Conservation (phyloP, 2,113 vertebrate species). For the Steatornis caripensis region DNA sequence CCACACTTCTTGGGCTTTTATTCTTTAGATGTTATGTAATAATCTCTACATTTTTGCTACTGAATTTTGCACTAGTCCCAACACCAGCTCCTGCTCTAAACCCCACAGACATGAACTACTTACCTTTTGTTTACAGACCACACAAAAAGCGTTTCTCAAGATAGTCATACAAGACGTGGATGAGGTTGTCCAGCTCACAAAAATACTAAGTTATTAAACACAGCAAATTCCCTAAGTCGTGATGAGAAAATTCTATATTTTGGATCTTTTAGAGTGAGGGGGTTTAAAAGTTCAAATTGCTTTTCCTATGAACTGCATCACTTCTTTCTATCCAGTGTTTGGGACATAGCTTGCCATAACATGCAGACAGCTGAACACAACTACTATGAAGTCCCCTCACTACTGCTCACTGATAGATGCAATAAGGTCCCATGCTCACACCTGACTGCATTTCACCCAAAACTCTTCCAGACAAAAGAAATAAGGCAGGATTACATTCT, state of each 20-base stretch:
- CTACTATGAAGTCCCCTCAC: not conserved
- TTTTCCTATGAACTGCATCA: not conserved
- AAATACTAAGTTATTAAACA: not conserved
- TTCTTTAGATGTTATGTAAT: not conserved
- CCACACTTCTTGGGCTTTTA: not conserved
- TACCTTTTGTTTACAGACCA: not conserved
- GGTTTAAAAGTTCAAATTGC: not conserved
- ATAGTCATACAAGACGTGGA: not conserved
- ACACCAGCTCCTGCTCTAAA: not conserved
- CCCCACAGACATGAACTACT: not conserved
- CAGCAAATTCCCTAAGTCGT: not conserved
- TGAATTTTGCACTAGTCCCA: not conserved
- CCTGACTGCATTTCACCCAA: not conserved
- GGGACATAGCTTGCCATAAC: not conserved
- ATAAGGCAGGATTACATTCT: not conserved
- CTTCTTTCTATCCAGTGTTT: not conserved
- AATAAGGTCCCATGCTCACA: not conserved
- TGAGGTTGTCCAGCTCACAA: not conserved
- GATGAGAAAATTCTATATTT: not conserved
- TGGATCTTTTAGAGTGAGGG: not conserved
- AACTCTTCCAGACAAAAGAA: not conserved
- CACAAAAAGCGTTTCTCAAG: constrained; percentile 5
- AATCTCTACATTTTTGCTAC: not conserved
- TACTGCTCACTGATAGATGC: not conserved
- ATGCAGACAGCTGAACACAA: not conserved